phyloP scores from a whole-genome alignment of 2,888 invertebrate genomes.

The Nymphalis c-album region DNA sequence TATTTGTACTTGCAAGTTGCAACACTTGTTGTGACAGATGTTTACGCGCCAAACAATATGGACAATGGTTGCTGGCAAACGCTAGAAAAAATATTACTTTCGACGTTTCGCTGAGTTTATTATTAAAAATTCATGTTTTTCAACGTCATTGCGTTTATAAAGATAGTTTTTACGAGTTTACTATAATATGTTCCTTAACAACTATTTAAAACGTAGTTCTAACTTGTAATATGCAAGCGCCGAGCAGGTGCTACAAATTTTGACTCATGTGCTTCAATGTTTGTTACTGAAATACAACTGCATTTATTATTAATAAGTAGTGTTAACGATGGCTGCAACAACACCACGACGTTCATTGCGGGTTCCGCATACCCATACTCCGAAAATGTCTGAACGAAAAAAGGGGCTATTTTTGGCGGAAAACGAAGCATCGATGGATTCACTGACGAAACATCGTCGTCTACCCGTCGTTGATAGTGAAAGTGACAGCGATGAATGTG shows the following conservation, averaged over 20 bases:
- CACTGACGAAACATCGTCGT: conserved; percentile 66
- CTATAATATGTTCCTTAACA: conserved; percentile 6
- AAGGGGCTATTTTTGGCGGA: conserved; percentile 82
- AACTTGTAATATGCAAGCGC: conserved; percentile 31
- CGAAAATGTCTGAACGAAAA: conserved; percentile 83
- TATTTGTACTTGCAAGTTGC: conserved; percentile 33
- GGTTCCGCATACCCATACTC: conserved; percentile 72
- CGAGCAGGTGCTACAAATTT: conserved; percentile 38
- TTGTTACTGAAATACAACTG: conserved; percentile 38
- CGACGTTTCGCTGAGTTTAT: background rate
- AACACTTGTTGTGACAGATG: conserved; percentile 65
- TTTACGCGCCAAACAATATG: conserved; percentile 77
- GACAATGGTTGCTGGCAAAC: conserved; percentile 65
- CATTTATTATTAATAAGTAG: conserved; percentile 32
- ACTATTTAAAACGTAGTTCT: background rate
- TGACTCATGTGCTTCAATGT: conserved; percentile 44
- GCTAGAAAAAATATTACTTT: conserved; percentile 48
- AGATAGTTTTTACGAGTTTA: background rate
- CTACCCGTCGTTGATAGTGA: conserved; percentile 74
- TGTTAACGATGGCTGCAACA: conserved; percentile 58
- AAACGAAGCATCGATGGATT: conserved; percentile 53
- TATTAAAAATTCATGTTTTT: background rate
- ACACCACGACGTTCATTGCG: conserved; percentile 71
- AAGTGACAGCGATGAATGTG: conserved; percentile 77
- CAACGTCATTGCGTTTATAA: background rate